These are phyloP conservation scores for Papilio elwesi DNA, from an alignment of 2,888 invertebrate species.

Conservation along the genomic window DNA sequence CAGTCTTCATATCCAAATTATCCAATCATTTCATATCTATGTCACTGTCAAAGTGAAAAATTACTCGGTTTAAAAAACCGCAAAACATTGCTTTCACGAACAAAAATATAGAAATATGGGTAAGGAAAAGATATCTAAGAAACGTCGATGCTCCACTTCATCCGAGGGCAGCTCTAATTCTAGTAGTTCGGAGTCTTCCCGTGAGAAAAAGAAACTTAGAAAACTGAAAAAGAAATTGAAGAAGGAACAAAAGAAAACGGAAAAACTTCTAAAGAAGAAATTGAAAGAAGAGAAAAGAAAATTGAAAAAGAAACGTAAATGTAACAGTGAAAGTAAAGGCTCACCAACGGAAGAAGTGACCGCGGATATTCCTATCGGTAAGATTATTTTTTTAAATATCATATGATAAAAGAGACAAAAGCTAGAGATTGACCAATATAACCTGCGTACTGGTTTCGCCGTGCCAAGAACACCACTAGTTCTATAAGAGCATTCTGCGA, in stretches of 20 bases:
- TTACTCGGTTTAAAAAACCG: constrained; percentile 2
- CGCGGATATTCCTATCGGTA: constrained; percentile 77
- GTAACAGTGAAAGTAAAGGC: constrained; percentile 57
- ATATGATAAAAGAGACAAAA: background rate
- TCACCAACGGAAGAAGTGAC: constrained; percentile 55
- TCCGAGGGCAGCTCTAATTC: constrained; percentile 66
- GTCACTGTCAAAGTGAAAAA: constrained; percentile 14
- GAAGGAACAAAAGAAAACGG: constrained; percentile 81
- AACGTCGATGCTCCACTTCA: constrained; percentile 61
- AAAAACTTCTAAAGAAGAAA: constrained; percentile 81
- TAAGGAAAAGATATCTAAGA: constrained; percentile 71
- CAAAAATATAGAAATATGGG: constrained; percentile 58
- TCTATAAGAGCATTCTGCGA: no score
- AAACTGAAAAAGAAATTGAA: constrained; percentile 83
- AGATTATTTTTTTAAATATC: background rate
- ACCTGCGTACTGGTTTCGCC: background rate
- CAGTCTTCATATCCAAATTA: background rate
- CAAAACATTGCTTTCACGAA: constrained; percentile 1
- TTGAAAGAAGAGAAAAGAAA: constrained; percentile 76
- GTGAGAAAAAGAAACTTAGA: constrained; percentile 79
- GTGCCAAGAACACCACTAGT: background rate
- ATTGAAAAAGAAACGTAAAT: constrained; percentile 64
- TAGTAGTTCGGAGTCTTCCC: constrained; percentile 75
- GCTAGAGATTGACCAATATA: background rate
- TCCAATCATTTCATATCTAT: background rate